Conservation (phyloP, 2,797 vertebrate genomes). For the Sylvia borin region DNA sequence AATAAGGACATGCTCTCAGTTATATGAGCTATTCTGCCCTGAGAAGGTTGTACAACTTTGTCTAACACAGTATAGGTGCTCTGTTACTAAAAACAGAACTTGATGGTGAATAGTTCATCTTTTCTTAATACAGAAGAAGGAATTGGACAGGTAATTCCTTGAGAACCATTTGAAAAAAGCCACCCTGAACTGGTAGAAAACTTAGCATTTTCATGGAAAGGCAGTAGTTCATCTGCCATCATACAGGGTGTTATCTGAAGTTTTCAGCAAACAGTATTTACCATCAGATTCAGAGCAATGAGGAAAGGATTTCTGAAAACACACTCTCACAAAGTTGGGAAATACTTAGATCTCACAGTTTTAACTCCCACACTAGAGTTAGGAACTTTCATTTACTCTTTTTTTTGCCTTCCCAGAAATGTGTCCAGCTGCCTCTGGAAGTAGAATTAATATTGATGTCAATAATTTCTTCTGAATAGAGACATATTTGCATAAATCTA, state of each 20-base stretch:
- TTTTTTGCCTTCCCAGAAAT: background rate
- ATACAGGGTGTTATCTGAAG: background rate
- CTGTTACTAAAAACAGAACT: background rate
- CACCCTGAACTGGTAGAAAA: background rate
- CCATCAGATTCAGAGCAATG: background rate
- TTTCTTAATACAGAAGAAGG: background rate
- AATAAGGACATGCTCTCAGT: background rate
- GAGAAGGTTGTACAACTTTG: background rate
- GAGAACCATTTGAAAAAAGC: background rate
- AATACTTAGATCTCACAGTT: background rate
- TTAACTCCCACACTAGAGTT: background rate
- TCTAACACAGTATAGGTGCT: background rate
- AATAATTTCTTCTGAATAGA: background rate
- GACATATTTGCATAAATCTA: background rate
- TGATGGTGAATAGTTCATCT: background rate
- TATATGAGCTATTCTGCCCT: background rate
- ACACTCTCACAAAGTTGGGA: background rate
- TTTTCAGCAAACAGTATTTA: background rate
- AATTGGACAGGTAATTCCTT: background rate
- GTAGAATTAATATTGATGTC: background rate
- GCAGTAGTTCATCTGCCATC: background rate
- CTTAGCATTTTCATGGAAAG: background rate
- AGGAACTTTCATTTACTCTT: background rate
- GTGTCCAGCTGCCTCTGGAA: background rate
- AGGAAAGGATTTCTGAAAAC: constrained; percentile 16